Evolutionary conservation across 2,113 vertebrate species (phyloP), one percentile per base, ranked within the genome.

Genomic region (Trogon melanurus): DNA sequence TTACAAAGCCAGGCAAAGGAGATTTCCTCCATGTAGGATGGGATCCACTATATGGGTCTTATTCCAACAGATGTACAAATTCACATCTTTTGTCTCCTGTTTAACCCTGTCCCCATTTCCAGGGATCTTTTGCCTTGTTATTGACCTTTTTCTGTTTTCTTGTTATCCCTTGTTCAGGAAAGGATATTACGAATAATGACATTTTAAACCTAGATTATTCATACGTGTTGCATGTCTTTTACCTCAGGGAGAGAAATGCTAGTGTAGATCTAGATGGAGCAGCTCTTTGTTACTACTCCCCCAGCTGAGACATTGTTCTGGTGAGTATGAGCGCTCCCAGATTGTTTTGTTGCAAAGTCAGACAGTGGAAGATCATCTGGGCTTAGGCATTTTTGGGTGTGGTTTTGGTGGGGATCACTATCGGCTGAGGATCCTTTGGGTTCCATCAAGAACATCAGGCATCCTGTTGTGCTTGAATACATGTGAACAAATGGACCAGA

Each of bases 381-480:
- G 4, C 18, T 48, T 57, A 41, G 25, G 13, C 44, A 82, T 11
- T 4, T 84, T 61, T 61, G 34, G 10, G 20, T 58, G 69, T 64
- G 8, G 14, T 29, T 76, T 54, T 5, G 9, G 7, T 4, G 7
- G 11, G 22, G 16, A 67, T 72, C 47, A 11, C 13, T 69, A 20
- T 70, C 29, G 48, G 9, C 16, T 38, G 16, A 7, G 5, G 21
- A 48, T 62, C 53, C 9, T 60, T 60, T 23, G 34, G 15, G 19
- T 87, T 85, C 53, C 30, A 21, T 36, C 17, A 93, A 16, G 38
- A 69, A 3, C 20, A 61, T 21, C 23, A 66, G 30, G 21, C 14
- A 38, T 73, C 22, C 10, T 2, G 1, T 6, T 36, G 29, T n/a
- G 5, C 0, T 20, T 0, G 0, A 56, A 69, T 18, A 36, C 11